Evolutionary conservation across 1,140 invertebrate genomes (phyloP), one percentile per base, ranked within the genome.

Genomic region (Aphaenogaster floridana): DNA sequence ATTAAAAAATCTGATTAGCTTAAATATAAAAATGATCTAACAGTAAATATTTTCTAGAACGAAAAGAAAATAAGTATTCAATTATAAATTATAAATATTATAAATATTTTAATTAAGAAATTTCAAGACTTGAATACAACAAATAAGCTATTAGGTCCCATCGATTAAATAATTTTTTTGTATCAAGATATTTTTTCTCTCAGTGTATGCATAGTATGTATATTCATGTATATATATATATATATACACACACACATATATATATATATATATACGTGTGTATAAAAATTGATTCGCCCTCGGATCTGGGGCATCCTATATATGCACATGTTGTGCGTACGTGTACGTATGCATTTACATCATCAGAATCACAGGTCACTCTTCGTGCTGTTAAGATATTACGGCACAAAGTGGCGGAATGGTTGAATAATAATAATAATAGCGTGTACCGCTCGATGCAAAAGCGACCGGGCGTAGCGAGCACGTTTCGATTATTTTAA

Each of bases 301-400:
- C 54, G 9, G 11, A 61, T 61, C 57, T 61, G 3, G 57, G 57
- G n/a, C 54, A 28, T 3, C 1, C 57, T 17, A 36, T 64, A 64
- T 36, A 36, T 1, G 7, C 6, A 36, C 39, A 39, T 17, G 34
- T 64, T 64, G 21, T 17, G 34, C 15, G 34, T 21, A 17, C 9
- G 17, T 39, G 2, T 8, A 48, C n/a, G 17, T 15, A 54, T 39
- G 3, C 48, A 52, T 52, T 34, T 52, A 52, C 9, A 48, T 50
- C 42, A 42, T n/a, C 63, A n/a, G 63, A 66, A 66, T 71, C 42
- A 71, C 42, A 61, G 57, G n/a, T 61, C 36, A 42, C 42, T 68
- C 39, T 48, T 45, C 42, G 11, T 11, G 21, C 39, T 45, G 11
- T 71, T 71, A 28, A 28, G 42, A 71, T 72, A 72, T 54, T 36